Evolutionary conservation across 2,888 invertebrate genomes (phyloP).

Genomic region (Cotesia congregata): DNA sequence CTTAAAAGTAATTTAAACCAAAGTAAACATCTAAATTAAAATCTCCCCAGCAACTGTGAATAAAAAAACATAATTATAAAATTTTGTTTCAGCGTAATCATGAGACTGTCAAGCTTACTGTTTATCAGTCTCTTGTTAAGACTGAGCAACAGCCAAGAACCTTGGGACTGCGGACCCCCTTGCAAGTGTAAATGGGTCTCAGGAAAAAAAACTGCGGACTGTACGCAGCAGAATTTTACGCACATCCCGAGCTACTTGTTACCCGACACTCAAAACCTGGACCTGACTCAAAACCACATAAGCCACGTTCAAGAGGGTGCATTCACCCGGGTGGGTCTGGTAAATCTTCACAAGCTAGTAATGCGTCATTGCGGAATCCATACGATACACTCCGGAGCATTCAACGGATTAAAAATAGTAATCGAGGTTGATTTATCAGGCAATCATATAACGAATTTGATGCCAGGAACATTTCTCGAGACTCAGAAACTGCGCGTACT

Average conservation of each 20-base stretch:
- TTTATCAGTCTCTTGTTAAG: slow-evolving; percentile 61
- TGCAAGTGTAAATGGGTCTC: slow-evolving; percentile 90
- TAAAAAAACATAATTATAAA: not conserved
- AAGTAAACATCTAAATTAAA: slow-evolving; percentile 13
- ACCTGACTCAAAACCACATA: slow-evolving; percentile 79
- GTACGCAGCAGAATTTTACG: slow-evolving; percentile 77
- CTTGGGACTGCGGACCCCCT: slow-evolving; percentile 75
- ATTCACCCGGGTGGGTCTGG: slow-evolving; percentile 79
- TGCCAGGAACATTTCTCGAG: slow-evolving; percentile 80
- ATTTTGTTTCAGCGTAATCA: slow-evolving; percentile 48
- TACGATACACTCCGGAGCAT: slow-evolving; percentile 81
- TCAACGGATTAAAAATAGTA: slow-evolving; percentile 82
- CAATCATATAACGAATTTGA: slow-evolving; percentile 78
- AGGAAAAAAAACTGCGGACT: slow-evolving; percentile 88
- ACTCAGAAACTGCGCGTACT: slow-evolving; percentile 81
- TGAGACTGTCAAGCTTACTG: slow-evolving; percentile 56
- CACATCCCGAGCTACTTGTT: slow-evolving; percentile 82
- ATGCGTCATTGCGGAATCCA: slow-evolving; percentile 82
- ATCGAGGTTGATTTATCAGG: slow-evolving; percentile 87
- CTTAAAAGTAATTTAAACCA: slow-evolving; percentile 7
- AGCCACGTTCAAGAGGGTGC: slow-evolving; percentile 78
- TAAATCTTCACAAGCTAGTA: slow-evolving; percentile 86
- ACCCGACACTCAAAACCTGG: slow-evolving; percentile 76
- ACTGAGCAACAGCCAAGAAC: slow-evolving; percentile 70
- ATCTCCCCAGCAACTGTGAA: not conserved